Conservation (phyloP, 2,113 vertebrate species). For the Gobio gobio region DNA sequence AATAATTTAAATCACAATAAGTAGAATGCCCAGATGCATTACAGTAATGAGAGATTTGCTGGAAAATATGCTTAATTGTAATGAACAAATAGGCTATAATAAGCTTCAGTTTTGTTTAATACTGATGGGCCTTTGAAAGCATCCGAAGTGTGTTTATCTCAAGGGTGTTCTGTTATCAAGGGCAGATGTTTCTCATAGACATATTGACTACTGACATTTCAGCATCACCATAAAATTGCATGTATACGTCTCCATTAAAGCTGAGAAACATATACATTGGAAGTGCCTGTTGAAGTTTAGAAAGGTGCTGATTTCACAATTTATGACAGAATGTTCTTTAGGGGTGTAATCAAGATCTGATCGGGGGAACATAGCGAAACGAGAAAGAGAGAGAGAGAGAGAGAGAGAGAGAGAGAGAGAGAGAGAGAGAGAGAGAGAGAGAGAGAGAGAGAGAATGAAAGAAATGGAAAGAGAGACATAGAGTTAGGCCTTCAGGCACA, state of each 20-base stretch:
- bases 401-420: neutral
- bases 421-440: neutral
- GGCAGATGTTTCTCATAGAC: slow-evolving; percentile 18
- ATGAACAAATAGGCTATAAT: neutral
- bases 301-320: slow-evolving; percentile 7
- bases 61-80: neutral
- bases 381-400: neutral
- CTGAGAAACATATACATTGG: neutral
- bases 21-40: neutral
- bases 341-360: slow-evolving; percentile 17
- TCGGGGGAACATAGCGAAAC: neutral
- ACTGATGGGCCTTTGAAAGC: slow-evolving; percentile 1
- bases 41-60: neutral
- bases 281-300: slow-evolving; percentile 1
- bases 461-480: slow-evolving; percentile 5
- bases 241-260: neutral
- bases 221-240: neutral
- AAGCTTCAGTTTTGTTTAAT: neutral
- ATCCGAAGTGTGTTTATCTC: neutral
- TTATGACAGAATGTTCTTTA: neutral
- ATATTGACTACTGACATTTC: slow-evolving; percentile 7
- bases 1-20: neutral
- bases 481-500: slow-evolving; percentile 32
- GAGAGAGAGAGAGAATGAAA: neutral
- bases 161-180: neutral